Evolutionary conservation across 2,113 vertebrate species (phyloP).

Genomic region (Corythaeola cristata): DNA sequence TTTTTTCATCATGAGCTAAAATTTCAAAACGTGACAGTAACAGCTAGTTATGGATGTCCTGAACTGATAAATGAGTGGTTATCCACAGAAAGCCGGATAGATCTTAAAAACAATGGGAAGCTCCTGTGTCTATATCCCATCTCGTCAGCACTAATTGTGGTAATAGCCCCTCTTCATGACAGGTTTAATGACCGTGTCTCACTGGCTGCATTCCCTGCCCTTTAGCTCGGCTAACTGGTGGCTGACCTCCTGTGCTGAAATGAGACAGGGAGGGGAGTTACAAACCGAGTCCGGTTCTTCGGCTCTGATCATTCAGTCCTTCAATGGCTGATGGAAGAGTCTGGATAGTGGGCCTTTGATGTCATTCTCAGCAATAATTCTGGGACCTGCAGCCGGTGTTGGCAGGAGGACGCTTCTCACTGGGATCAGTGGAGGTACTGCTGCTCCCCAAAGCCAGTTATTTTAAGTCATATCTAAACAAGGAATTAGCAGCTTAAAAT

Average conservation of each 20-base stretch:
- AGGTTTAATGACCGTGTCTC: background rate
- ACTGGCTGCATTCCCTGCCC: background rate
- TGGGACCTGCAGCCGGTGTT: background rate
- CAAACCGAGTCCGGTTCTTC: background rate
- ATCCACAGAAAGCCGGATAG: background rate
- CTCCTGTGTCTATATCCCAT: background rate
- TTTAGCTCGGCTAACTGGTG: background rate
- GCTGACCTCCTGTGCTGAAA: background rate
- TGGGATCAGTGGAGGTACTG: background rate
- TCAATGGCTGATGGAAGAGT: background rate
- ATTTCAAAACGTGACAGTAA: background rate
- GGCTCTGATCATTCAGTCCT: background rate
- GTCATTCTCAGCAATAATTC: background rate
- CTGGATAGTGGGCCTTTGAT: background rate
- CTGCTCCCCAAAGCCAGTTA: conserved; percentile 38
- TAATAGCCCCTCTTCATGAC: background rate
- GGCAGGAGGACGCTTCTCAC: background rate
- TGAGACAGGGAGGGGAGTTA: background rate
- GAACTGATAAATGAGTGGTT: background rate
- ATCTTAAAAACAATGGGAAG: background rate
- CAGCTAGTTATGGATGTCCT: background rate
- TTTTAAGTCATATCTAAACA: conserved; percentile 47
- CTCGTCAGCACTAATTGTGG: background rate
- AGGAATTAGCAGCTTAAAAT: conserved; percentile 27
- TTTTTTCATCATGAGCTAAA: background rate